Evolutionary conservation across 2,113 vertebrate genomes (phyloP).

Genomic region (Phyllopteryx taeniolatus): DNA sequence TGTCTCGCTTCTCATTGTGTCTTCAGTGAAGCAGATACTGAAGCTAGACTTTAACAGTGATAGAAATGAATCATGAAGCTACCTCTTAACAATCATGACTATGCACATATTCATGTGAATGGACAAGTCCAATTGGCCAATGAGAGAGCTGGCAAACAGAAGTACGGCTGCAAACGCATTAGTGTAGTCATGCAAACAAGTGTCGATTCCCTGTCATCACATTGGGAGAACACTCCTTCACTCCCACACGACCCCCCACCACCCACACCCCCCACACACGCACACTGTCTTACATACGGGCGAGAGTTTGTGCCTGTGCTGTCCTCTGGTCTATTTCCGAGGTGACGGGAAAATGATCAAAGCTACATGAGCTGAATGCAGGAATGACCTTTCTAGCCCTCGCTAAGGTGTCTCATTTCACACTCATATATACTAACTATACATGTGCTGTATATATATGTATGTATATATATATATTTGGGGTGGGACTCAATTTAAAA

Average conservation of each 20-base stretch:
- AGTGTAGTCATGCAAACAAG: constrained; percentile 59
- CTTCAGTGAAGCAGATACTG: background rate
- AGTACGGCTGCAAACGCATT: constrained; percentile 42
- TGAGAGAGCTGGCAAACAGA: constrained; percentile 32
- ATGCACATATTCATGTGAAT: constrained; percentile 5
- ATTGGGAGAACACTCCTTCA: constrained; percentile 8
- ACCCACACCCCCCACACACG: constrained; percentile 5
- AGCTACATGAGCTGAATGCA: constrained; percentile 60
- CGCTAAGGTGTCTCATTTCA: constrained; percentile 63
- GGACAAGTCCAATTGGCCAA: constrained; percentile 27
- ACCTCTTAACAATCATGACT: constrained; percentile 4
- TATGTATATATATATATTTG: too few species aligned
- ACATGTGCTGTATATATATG: constrained; percentile 7
- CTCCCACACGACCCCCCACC: constrained; percentile 6
- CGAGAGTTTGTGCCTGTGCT: constrained; percentile 30
- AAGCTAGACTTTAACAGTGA: constrained; percentile 1
- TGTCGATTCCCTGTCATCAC: constrained; percentile 37
- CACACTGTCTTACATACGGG: constrained; percentile 7
- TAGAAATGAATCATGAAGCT: constrained; percentile 12
- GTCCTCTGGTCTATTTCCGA: constrained; percentile 69
- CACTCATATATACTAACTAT: constrained; percentile 25
- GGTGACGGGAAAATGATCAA: constrained; percentile 70
- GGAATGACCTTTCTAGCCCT: constrained; percentile 63
- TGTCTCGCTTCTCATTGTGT: background rate
- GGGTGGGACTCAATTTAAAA: too few species aligned